These are phyloP conservation scores for Heliconius erato DNA, from an alignment of 2,888 invertebrate genomes.

Conservation along the genomic window DNA sequence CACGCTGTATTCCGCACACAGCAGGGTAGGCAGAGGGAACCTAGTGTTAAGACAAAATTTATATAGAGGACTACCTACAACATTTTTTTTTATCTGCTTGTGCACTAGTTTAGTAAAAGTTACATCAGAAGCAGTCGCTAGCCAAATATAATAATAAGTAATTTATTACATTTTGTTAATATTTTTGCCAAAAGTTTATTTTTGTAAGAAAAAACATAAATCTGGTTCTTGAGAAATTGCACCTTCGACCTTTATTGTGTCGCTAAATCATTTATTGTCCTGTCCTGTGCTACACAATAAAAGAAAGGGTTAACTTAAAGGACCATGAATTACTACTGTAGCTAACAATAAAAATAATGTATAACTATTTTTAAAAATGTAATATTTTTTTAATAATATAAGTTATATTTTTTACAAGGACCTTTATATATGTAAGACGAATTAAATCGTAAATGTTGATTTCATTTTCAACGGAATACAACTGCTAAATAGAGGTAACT, in stretches of 20 bases:
- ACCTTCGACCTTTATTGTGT: background rate
- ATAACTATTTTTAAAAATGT: background rate
- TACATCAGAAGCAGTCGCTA: too few relatives aligned
- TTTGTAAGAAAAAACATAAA: constrained; percentile 3
- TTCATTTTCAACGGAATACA: too few relatives aligned
- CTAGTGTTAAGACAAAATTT: too few relatives aligned
- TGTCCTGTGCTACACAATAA: background rate
- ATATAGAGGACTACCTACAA: too few relatives aligned
- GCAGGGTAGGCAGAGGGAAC: too few relatives aligned
- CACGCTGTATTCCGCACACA: too few relatives aligned
- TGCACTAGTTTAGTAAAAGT: too few relatives aligned
- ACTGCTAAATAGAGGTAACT: too few relatives aligned
- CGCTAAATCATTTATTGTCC: background rate
- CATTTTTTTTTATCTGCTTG: too few relatives aligned
- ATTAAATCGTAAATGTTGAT: background rate
- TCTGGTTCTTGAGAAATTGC: constrained; percentile 12
- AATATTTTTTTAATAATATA: background rate
- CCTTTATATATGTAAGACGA: background rate
- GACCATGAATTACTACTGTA: background rate
- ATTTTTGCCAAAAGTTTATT: background rate
- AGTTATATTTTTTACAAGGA: background rate
- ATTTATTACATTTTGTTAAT: background rate
- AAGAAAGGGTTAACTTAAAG: constrained; percentile 5
- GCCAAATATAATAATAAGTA: background rate
- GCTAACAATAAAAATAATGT: background rate